phyloP scores from a whole-genome alignment of 2,888 invertebrate genomes.

The Synanthedon formicaeformis region DNA sequence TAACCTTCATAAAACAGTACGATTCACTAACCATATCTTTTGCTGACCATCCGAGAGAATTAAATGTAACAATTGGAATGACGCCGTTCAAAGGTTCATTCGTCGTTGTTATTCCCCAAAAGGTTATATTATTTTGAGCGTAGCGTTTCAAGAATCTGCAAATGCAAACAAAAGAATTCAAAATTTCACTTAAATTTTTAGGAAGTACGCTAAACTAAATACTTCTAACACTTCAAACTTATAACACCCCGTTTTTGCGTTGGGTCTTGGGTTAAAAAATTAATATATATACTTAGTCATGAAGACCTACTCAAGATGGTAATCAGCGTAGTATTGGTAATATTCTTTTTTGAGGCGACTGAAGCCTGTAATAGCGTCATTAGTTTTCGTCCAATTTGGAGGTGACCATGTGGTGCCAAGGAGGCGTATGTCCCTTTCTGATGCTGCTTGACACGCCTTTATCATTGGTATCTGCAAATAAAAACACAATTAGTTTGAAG shows the following conservation, averaged over 20 bases:
- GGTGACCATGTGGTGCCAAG: slow-evolving; percentile 71
- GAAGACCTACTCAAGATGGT: slow-evolving; percentile 72
- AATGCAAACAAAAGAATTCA: too few species aligned
- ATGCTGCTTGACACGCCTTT: slow-evolving; percentile 29
- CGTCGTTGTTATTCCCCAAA: slow-evolving; percentile 87
- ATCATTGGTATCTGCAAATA: slow-evolving; percentile 54
- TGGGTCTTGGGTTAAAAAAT: neutral
- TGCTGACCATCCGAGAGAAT: slow-evolving; percentile 81
- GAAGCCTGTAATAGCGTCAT: slow-evolving; percentile 53
- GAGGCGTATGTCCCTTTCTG: slow-evolving; percentile 17
- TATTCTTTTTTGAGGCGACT: slow-evolving; percentile 57
- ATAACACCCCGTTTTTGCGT: too few species aligned
- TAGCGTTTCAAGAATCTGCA: slow-evolving; percentile 80
- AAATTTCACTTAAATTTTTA: too few species aligned
- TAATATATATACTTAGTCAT: neutral
- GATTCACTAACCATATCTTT: slow-evolving; percentile 39
- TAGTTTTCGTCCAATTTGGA: slow-evolving; percentile 76
- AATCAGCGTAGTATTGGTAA: slow-evolving; percentile 82
- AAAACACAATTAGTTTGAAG: neutral
- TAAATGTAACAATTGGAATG: slow-evolving; percentile 65
- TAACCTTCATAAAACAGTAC: neutral
- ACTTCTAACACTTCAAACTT: too few species aligned
- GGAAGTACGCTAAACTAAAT: too few species aligned
- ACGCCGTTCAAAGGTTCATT: slow-evolving; percentile 83
- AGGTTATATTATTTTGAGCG: slow-evolving; percentile 63